A percentile compares a stretch with the other conserved stretches of the same genome.
phyloP scores from a whole-genome alignment of 2,113 vertebrate species.

The Columba livia region DNA sequence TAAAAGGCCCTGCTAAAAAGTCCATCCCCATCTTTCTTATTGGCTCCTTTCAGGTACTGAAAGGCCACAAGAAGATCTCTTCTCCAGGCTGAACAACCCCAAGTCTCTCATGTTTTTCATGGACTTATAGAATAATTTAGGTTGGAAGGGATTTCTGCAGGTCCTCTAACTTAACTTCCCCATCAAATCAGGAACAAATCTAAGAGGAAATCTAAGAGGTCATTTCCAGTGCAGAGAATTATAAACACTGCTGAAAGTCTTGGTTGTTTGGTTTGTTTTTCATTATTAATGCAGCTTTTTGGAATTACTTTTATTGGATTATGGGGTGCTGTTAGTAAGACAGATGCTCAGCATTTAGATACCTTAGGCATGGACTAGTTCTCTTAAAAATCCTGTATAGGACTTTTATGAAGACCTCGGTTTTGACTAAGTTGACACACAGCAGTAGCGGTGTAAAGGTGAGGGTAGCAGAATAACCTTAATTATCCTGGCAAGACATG shows the following conservation, averaged over 20 bases:
- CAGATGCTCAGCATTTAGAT: not conserved
- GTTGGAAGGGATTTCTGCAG: not conserved
- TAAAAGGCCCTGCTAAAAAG: no score
- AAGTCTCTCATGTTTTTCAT: no score
- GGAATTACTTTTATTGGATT: not conserved
- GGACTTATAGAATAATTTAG: no score
- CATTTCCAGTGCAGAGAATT: not conserved
- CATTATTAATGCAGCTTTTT: not conserved
- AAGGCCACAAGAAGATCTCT: no score
- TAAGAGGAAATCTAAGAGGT: accelerated
- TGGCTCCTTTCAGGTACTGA: no score
- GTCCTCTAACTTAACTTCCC: not conserved
- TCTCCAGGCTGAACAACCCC: no score
- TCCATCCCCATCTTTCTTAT: no score
- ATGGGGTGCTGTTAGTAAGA: not conserved
- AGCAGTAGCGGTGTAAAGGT: not conserved
- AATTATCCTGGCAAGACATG: not conserved
- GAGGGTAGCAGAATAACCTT: not conserved
- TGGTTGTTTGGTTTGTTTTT: not conserved
- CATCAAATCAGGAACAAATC: not conserved
- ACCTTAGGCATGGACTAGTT: not conserved
- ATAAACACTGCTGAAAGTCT: not conserved
- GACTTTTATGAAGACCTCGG: not conserved
- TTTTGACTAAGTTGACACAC: not conserved
- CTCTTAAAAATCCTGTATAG: not conserved